Conservation (phyloP, 2,888 invertebrate genomes). For the Gasteruption jaculator region DNA sequence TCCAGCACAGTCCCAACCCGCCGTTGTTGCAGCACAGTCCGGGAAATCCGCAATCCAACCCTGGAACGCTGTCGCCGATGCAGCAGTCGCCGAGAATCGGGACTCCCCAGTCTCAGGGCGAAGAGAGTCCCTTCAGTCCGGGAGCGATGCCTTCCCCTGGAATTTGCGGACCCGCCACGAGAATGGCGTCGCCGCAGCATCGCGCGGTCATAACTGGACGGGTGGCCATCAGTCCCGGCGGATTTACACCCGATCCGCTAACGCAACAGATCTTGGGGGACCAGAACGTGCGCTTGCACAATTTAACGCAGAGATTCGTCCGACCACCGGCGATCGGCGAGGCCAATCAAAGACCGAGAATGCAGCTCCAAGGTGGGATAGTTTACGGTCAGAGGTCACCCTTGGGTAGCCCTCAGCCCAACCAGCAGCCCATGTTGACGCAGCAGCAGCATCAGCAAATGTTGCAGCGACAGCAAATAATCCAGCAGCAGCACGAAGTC, state of each 20-base stretch:
- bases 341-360: slow-evolving; percentile 41
- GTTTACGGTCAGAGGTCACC: slow-evolving; percentile 48
- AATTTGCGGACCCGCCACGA: slow-evolving; percentile 50
- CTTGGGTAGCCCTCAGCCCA: slow-evolving; percentile 44
- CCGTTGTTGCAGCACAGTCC: slow-evolving; percentile 55
- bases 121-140: slow-evolving; percentile 59
- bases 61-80: slow-evolving; percentile 57
- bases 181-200: slow-evolving; percentile 60
- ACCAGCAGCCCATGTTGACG: slow-evolving; percentile 41
- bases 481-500: slow-evolving; percentile 32
- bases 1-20: slow-evolving; percentile 52
- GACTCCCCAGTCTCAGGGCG: slow-evolving; percentile 61
- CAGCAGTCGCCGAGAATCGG: slow-evolving; percentile 60
- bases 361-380: slow-evolving; percentile 43
- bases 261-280: slow-evolving; percentile 44
- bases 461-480: slow-evolving; percentile 34
- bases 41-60: slow-evolving; percentile 48
- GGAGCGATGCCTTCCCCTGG: slow-evolving; percentile 54
- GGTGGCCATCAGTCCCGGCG: slow-evolving; percentile 56
- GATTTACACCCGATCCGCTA: slow-evolving; percentile 35
- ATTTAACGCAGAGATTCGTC: slow-evolving; percentile 47
- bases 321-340: slow-evolving; percentile 48
- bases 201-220: slow-evolving; percentile 48
- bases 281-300: slow-evolving; percentile 37
- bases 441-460: slow-evolving; percentile 42